These are phyloP conservation scores for Chelmon rostratus DNA, from an alignment of 2,797 vertebrate genomes.

Conservation along the genomic window DNA sequence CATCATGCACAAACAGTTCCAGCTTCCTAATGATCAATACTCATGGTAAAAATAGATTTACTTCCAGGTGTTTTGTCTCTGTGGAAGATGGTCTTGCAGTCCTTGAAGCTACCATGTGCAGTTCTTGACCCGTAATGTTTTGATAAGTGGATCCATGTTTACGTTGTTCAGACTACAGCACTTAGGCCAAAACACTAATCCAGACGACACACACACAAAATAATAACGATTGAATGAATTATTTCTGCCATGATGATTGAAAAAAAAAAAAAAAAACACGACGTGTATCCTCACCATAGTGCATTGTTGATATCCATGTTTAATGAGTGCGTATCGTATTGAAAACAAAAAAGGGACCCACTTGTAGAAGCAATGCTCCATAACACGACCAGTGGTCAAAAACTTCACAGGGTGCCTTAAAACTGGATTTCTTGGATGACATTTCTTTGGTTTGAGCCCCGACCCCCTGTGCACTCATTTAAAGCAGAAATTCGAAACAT, in stretches of 20 bases:
- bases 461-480: no score
- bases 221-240: no score
- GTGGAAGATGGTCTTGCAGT: conserved; percentile 1
- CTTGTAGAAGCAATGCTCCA: not conserved
- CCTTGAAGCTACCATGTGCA: not conserved
- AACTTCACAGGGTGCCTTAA: not conserved
- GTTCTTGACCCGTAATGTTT: not conserved
- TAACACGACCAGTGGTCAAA: not conserved
- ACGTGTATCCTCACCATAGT: not conserved
- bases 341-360: not conserved
- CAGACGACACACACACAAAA: no score
- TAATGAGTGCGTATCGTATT: not conserved
- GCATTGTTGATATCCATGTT: not conserved
- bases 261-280: no score
- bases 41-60: conserved; percentile 14
- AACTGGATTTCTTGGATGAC: not conserved
- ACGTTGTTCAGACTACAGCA: not conserved
- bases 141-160: not conserved
- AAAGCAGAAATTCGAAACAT: no score
- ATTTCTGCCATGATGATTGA: no score
- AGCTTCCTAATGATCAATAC: not conserved
- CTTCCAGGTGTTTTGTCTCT: conserved; percentile 12
- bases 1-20: conserved; percentile 5
- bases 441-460: not conserved
- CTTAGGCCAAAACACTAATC: not conserved